Percentiles rank a stretch among this genome's conserved stretches.
Evolutionary conservation across 2,113 vertebrate species (phyloP).

Genomic region (Murina feae): DNA sequence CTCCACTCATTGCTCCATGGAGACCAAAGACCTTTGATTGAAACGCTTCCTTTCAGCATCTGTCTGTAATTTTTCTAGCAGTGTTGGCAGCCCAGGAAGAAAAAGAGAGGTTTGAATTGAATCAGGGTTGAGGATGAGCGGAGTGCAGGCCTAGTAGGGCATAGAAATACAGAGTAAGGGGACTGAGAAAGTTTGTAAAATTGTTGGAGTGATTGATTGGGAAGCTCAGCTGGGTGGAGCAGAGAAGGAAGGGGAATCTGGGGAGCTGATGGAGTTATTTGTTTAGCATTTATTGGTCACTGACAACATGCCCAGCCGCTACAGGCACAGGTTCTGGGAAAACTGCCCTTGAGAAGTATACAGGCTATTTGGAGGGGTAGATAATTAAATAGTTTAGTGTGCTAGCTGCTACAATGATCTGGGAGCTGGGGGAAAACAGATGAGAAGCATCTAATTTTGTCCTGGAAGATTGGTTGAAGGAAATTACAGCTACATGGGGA

Average conservation of each 20-base stretch:
- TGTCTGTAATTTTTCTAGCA: not conserved
- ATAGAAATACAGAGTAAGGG: not conserved
- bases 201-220: not conserved
- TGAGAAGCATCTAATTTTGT: not conserved
- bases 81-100: not conserved
- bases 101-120: constrained; percentile 25
- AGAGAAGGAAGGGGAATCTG: not conserved
- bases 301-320: not conserved
- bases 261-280: not conserved
- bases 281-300: not conserved
- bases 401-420: not conserved
- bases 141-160: not conserved
- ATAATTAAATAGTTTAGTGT: not conserved
- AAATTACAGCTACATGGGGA: not conserved
- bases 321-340: not conserved
- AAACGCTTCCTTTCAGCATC: not conserved
- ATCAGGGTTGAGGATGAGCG: not conserved
- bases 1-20: not conserved
- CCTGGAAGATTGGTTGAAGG: not conserved
- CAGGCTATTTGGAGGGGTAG: not conserved
- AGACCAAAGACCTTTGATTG: not conserved
- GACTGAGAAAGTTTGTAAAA: not conserved
- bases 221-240: not conserved
- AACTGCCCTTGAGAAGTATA: not conserved
- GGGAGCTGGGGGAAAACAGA: not conserved